These are phyloP conservation scores for Pollimyrus isidori DNA, from an alignment of 2,113 vertebrate genomes.

Conservation along the genomic window DNA sequence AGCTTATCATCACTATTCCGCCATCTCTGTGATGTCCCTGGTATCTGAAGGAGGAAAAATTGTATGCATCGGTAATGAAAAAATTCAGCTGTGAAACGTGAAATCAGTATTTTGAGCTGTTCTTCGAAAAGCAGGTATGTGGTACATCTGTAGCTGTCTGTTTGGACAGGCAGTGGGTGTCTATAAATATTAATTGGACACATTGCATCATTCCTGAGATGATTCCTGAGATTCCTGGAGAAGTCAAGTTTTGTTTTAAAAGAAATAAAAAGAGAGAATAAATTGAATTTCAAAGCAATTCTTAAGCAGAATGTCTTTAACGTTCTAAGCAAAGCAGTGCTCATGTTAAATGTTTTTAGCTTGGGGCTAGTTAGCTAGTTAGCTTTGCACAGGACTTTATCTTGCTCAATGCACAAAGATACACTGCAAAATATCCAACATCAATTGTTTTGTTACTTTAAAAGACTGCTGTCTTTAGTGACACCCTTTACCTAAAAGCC, in stretches of 20 bases:
- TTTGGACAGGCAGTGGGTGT: not conserved
- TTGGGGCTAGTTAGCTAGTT: not conserved
- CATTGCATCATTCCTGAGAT: not conserved
- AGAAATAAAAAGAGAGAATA: not conserved
- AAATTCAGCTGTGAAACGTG: not conserved
- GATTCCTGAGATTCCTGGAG: not conserved
- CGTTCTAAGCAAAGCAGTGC: not conserved
- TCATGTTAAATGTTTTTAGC: not conserved
- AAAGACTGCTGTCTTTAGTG: not conserved
- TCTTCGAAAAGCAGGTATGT: not conserved
- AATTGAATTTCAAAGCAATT: not conserved
- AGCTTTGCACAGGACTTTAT: not conserved
- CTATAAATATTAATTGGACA: not conserved
- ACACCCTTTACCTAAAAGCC: not conserved
- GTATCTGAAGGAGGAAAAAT: not conserved
- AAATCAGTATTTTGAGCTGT: conserved; percentile 5
- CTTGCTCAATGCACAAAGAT: not conserved
- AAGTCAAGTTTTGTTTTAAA: not conserved
- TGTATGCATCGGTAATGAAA: not conserved
- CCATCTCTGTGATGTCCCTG: not conserved
- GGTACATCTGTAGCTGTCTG: not conserved
- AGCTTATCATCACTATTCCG: not conserved
- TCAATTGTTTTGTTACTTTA: not conserved
- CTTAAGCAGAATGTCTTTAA: not conserved
- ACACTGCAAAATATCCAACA: not conserved